A percentile compares a stretch with the other conserved stretches of the same genome.
Evolutionary conservation across 2,113 vertebrate species (phyloP).

Genomic region (Poeciliopsis turrubarensis): DNA sequence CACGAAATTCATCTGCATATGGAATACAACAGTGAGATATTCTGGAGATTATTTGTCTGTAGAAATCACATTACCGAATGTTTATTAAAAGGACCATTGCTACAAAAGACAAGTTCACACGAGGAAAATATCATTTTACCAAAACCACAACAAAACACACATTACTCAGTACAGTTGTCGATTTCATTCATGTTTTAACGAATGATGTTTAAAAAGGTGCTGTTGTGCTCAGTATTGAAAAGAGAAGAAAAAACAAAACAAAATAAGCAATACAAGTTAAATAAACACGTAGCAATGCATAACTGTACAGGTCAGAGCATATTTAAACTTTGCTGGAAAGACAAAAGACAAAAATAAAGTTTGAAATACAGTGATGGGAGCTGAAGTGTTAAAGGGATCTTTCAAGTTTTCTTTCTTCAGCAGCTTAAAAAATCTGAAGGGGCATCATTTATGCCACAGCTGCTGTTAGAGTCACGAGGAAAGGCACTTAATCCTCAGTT

Average conservation of each 20-base stretch:
- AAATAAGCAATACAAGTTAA: not conserved
- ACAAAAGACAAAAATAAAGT: not conserved
- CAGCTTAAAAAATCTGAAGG: conserved; percentile 1
- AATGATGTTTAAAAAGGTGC: conserved; percentile 30
- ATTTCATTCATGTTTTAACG: conserved; percentile 2
- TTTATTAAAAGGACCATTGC: not conserved
- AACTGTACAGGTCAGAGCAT: conserved; percentile 32
- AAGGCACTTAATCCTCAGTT: conserved; percentile 60
- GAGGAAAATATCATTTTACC: conserved; percentile 6
- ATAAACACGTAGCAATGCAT: conserved; percentile 28
- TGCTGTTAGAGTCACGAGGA: conserved; percentile 19
- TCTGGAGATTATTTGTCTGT: too few species aligned
- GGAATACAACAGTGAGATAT: too few species aligned
- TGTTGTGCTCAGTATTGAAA: conserved; percentile 22
- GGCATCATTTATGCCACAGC: not conserved
- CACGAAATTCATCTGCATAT: too few species aligned
- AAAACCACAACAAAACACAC: conserved; percentile 1
- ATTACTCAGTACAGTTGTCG: not conserved
- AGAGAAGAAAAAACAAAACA: not conserved
- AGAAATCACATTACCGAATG: not conserved
- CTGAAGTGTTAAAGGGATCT: conserved; percentile 16
- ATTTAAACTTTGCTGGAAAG: not conserved
- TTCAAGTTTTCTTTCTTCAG: conserved; percentile 18
- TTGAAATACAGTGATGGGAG: not conserved
- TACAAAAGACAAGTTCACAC: not conserved